Evolutionary conservation across 2,113 vertebrate species (phyloP), one percentile per base, ranked within the genome.

Genomic region (Ifrita kowaldi): DNA sequence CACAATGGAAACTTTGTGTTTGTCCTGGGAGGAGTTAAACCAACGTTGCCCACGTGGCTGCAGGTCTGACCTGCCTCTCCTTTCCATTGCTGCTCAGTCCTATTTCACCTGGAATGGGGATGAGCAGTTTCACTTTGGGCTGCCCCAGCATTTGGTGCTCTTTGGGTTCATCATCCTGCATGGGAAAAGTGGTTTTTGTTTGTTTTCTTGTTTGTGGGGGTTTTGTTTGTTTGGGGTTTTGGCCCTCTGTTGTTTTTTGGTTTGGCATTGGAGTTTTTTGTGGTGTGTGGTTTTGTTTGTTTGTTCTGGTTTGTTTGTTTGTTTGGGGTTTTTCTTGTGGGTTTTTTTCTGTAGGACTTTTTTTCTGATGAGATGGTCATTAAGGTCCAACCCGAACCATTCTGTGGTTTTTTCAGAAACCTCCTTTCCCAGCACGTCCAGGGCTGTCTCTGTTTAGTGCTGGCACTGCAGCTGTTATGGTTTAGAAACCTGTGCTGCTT

Each of bases 381-480:
- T 69, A 62, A 69, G 8, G 21, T 62, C 55, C 35, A 90, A 17
- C 35, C 26, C 0, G 0, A 63, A 37, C 35, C 47, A 23, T 49
- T 37, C 35, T 63, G 49, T 62, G 42, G 0, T 42, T 49, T 76
- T 76, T 42, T 35, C 55, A 76, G 30, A 62, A 47, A 53, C 18
- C 21, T 64, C 32, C 46, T 52, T 76, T 56, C 32, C 42, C 71
- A 77, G 57, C 49, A 63, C 2, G 0, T 9, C 23, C 23, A 37
- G 56, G 33, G 39, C 67, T 87, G 50, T 47, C 24, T 35, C 11
- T 1, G 2, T 13, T 73, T 9, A 64, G 26, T 10, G 33, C n/a
- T 73, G 18, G 10, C 10, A 10, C 18, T 12, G 67, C 8, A 33
- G 59, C 4, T 30, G 0, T 23, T 26, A 4, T 0, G 28, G 46